Base-by-base conservation (phyloP, 1,140 invertebrate species). In the Bombus haemorrhoidalis region DNA sequence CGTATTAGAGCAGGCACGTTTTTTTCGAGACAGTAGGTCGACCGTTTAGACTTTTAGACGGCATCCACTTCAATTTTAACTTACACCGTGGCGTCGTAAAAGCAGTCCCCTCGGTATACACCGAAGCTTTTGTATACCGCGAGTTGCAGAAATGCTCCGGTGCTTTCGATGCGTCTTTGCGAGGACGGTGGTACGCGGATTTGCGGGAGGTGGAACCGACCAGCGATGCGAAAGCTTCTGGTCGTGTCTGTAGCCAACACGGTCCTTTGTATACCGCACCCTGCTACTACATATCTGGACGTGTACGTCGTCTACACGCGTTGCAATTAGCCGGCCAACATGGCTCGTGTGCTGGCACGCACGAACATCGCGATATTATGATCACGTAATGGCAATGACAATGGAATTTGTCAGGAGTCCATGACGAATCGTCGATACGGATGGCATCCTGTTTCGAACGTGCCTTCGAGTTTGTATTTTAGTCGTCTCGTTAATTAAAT, bases 31-130 rank as follows among this genome's bases (percentile, higher is more conserved):
- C 72, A 39, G 41, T 22, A 53, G 15, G 80, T 37, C n/a, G 53
- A 57, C 68, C 71, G 41, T 12, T 28, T 28, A 25, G 25, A 59
- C 62, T n/a, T 83, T 83, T 75, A 83, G 72, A 83, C 72, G 32
- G 47, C 81, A 75, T 75, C 72, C 59, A 83, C 72, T 83, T 83
- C 41, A 75, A 75, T 83, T 83, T 83, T n/a, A 47, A 75, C 41
- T 37, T 37, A 39, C 25, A 57, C 72, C 43, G 72, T 39, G 25
- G 32, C 32, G 59, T 76, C 81, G 81, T 76, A 68, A 83, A 83
- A 68, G 72, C 81, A 53, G 13, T 39, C 39, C 3, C 4, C 32
- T 22, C 39, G 39, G 75, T n/a, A 59, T 15, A 39, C 22, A 32
- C 18, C 13, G 32, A 12, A 0, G 34, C 81, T 83, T 83, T 68